Evolutionary conservation across 1,140 invertebrate genomes (phyloP).

Genomic region (Macrocentrus cingulum): DNA sequence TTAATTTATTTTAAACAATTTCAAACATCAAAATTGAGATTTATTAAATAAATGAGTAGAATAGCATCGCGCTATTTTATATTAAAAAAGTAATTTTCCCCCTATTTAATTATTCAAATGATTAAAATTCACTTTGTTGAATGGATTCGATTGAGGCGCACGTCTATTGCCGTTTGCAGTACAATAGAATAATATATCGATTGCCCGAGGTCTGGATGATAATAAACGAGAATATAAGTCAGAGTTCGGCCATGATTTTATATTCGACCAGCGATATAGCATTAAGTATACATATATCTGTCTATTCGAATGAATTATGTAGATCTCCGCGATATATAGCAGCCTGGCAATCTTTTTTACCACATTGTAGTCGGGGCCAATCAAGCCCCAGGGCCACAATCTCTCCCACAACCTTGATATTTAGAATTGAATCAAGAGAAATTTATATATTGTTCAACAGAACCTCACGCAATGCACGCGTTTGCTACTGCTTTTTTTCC

Average conservation of each 20-base stretch:
- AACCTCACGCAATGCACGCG: too few relatives aligned
- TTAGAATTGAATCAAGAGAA: constrained; percentile 17
- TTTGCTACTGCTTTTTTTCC: too few relatives aligned
- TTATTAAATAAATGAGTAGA: too few relatives aligned
- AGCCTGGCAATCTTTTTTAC: not conserved
- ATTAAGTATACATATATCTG: not conserved
- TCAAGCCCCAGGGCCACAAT: not conserved
- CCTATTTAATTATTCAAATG: too few relatives aligned
- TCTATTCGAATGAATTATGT: constrained; percentile 15
- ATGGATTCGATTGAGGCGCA: too few relatives aligned
- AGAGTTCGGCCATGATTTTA: not conserved
- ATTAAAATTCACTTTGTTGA: too few relatives aligned
- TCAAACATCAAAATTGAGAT: too few relatives aligned
- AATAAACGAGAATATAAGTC: constrained; percentile 6
- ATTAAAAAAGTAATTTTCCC: too few relatives aligned
- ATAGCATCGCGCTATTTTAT: too few relatives aligned
- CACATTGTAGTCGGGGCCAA: not conserved
- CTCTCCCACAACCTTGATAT: constrained; percentile 11
- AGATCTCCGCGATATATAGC: constrained; percentile 1
- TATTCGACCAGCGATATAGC: not conserved
- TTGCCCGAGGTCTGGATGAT: not conserved
- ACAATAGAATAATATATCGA: constrained; percentile 11
- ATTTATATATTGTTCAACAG: too few relatives aligned
- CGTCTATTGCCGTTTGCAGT: not conserved
- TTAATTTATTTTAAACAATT: too few relatives aligned